Percentiles rank a stretch among this genome's conserved stretches.
Evolutionary conservation across 2,113 vertebrate species (phyloP).

Genomic region (Eira barbara): DNA sequence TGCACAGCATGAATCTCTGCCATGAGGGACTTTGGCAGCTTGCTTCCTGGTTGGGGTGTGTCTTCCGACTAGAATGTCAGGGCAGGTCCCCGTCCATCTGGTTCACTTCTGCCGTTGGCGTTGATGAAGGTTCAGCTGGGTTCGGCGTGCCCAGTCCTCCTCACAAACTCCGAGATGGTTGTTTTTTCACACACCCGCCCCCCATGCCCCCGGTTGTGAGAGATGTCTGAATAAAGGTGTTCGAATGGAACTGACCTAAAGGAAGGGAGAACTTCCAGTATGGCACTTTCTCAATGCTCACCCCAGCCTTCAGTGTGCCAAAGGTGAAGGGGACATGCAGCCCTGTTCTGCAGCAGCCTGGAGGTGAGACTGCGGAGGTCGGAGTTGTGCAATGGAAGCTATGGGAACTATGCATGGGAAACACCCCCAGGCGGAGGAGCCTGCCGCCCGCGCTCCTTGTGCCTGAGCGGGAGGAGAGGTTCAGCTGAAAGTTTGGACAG

Average conservation of each 20-base stretch:
- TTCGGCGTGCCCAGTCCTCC: background rate
- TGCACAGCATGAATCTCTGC: background rate
- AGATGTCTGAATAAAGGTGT: background rate
- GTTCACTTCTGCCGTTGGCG: background rate
- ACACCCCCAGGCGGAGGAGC: conserved; percentile 25
- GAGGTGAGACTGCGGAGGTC: background rate
- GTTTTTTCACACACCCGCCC: background rate
- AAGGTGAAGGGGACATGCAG: too few species aligned
- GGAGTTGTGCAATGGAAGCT: conserved; percentile 36
- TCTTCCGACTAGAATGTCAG: accelerated
- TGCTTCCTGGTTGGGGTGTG: background rate
- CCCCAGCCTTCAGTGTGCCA: background rate
- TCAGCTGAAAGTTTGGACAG: conserved; percentile 12
- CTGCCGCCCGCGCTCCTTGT: background rate
- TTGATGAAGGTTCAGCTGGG: background rate
- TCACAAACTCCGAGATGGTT: background rate
- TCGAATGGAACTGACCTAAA: background rate
- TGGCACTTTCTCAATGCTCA: background rate
- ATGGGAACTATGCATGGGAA: conserved; percentile 61
- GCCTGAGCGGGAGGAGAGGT: background rate
- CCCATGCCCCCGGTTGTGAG: background rate
- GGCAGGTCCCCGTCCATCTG: background rate
- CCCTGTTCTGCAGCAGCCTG: background rate
- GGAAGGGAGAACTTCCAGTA: background rate
- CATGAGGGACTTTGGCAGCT: background rate